Percentiles rank a stretch among this genome's conserved stretches.
Conservation (phyloP, 2,888 invertebrate genomes). For the Tiliacea aurago region DNA sequence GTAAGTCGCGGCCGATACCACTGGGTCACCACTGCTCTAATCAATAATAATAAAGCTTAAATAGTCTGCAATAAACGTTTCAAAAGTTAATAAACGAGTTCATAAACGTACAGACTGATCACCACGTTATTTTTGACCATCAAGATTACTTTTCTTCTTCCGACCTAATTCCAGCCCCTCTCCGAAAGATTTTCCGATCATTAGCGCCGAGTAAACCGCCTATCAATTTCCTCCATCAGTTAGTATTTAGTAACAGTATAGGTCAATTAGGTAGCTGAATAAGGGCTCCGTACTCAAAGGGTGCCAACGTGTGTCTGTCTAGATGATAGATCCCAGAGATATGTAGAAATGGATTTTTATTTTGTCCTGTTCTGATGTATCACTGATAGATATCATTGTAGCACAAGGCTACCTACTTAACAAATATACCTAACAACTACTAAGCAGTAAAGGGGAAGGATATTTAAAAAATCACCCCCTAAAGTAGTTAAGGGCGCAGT, state of each 20-base stretch:
- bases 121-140: neutral
- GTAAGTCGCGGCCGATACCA: too few species aligned
- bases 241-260: neutral
- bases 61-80: neutral
- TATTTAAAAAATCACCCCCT: too few species aligned
- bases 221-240: slow-evolving; percentile 1
- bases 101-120: neutral
- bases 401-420: too few species aligned
- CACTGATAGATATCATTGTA: too few species aligned
- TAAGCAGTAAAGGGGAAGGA: too few species aligned
- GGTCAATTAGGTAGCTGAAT: neutral
- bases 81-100: neutral
- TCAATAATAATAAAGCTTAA: neutral
- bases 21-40: too few species aligned
- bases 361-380: too few species aligned
- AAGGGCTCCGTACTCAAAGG: neutral
- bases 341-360: neutral
- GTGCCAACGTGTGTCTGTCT: too few species aligned
- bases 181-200: neutral
- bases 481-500: too few species aligned
- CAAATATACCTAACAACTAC: too few species aligned
- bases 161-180: neutral
- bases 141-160: slow-evolving; percentile 3
- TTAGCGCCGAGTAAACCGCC: slow-evolving; percentile 4
- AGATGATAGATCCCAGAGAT: neutral